Percentiles rank a stretch among this genome's conserved stretches.
Evolutionary conservation across 2,113 vertebrate genomes (phyloP).

Genomic region (Bos javanicus): DNA sequence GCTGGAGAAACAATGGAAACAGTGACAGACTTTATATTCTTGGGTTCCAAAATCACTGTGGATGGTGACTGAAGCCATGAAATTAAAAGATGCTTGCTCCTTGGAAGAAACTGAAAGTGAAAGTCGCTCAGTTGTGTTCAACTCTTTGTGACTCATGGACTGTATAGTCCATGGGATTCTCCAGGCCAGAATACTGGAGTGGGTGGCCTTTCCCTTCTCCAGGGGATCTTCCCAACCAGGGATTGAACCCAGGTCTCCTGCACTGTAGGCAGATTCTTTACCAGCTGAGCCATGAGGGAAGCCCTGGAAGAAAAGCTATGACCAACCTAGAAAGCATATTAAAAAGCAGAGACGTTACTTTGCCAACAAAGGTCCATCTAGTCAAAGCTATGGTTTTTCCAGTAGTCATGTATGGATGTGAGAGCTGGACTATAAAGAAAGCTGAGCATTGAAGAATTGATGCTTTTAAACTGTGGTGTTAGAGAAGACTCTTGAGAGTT

Average conservation of each 20-base stretch:
- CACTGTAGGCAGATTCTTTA: neutral
- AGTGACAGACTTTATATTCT: neutral
- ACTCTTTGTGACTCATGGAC: rapidly evolving
- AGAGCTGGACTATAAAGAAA: neutral
- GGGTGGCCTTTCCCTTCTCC: neutral
- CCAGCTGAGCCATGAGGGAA: neutral
- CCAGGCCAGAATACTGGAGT: neutral
- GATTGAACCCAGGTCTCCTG: neutral
- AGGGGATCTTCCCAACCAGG: neutral
- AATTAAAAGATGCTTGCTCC: neutral
- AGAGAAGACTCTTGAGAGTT: neutral
- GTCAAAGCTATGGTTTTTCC: neutral
- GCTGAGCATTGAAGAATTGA: neutral
- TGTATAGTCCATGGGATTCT: neutral
- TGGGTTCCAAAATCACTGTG: neutral
- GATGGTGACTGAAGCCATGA: neutral
- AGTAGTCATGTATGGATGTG: neutral
- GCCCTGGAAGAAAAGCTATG: neutral
- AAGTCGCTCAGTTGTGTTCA: neutral
- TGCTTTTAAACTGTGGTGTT: neutral
- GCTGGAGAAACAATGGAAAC: rapidly evolving
- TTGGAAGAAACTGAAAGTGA: neutral
- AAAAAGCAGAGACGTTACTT: neutral
- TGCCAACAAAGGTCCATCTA: rapidly evolving
- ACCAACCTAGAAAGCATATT: neutral